Base-by-base conservation (phyloP, 2,113 vertebrate genomes). In the Triplophysa siluroides region DNA sequence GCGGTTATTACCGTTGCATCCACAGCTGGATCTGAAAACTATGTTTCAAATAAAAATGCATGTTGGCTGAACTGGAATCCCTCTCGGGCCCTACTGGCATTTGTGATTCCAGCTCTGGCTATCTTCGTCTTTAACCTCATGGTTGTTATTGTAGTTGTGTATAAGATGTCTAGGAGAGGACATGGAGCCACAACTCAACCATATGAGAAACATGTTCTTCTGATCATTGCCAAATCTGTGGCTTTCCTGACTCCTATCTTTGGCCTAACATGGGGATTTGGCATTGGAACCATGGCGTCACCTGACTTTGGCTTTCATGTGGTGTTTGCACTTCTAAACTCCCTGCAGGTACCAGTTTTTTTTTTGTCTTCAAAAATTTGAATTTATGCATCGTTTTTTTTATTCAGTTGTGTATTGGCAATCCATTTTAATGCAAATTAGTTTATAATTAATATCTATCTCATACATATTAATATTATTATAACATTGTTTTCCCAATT, bases 31-130 rank as follows among this genome's bases (percentile, higher is more conserved):
- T 62, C 67, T 11, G 54, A 82, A 0, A 91, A 88, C 0, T 96
- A 97, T 52, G 81, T 91, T 70, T 88, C 91, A 56, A 52, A 38
- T 1, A 56, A 87, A 1, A 0, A 84, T 2, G 87, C 86, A n/a
- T 97, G 95, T 62, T 98, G 96, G 96, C 93, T 97, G 0, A 94
- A 95, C 61, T 97, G 95, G 95, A 19, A 76, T 1, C 50, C 91
- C 13, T 93, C 94, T 0, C 93, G 88, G 76, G 94, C 95, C 8
- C 92, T 97, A 1, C 81, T 95, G 68, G 93, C 95, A 0, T 92
- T 97, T 68, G 90, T 93, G 18, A 21, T 58, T 58, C 54, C 54
- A 21, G 54, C 54, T 58, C 54, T 58, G n/a, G 8, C n/a, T 16
- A 58, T 58, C 9, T 8, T 58, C 1, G 54, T 1, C n/a, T n/a